phyloP scores from a whole-genome alignment of 2,888 invertebrate genomes.

The Hirtodrosophila duncani region DNA sequence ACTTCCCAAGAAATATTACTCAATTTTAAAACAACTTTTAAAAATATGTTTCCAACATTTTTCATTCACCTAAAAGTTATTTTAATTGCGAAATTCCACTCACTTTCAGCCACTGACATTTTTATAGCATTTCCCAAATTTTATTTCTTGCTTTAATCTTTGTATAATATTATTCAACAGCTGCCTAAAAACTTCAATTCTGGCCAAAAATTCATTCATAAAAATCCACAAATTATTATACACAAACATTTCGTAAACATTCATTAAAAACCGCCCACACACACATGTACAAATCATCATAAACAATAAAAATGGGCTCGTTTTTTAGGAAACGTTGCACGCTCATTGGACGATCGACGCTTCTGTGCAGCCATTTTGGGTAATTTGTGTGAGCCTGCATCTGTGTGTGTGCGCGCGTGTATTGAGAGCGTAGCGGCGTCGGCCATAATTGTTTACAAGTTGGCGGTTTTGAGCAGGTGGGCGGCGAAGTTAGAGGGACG shows the following conservation, averaged over 20 bases:
- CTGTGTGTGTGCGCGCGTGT: slow-evolving; percentile 26
- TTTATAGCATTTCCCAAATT: too few relatives aligned
- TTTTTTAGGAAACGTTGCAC: slow-evolving; percentile 20
- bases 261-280: background rate
- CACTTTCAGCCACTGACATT: too few relatives aligned
- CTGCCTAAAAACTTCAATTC: too few relatives aligned
- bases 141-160: too few relatives aligned
- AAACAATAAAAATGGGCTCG: slow-evolving; percentile 12
- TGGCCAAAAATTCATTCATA: too few relatives aligned
- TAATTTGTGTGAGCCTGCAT: slow-evolving; percentile 37
- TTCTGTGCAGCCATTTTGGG: slow-evolving; percentile 68
- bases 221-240: background rate
- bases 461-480: slow-evolving; percentile 54
- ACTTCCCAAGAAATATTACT: too few relatives aligned
- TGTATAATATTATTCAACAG: too few relatives aligned
- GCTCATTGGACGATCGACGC: slow-evolving; percentile 68
- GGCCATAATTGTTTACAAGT: slow-evolving; percentile 74
- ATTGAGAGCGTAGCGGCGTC: slow-evolving; percentile 57
- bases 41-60: too few relatives aligned
- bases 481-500: too few relatives aligned
- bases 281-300: background rate
- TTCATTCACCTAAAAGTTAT: too few relatives aligned
- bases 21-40: too few relatives aligned
- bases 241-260: background rate
- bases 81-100: too few relatives aligned